These are phyloP conservation scores for Hyphantria cunea DNA, from an alignment of 1,140 invertebrate species.

Conservation along the genomic window DNA sequence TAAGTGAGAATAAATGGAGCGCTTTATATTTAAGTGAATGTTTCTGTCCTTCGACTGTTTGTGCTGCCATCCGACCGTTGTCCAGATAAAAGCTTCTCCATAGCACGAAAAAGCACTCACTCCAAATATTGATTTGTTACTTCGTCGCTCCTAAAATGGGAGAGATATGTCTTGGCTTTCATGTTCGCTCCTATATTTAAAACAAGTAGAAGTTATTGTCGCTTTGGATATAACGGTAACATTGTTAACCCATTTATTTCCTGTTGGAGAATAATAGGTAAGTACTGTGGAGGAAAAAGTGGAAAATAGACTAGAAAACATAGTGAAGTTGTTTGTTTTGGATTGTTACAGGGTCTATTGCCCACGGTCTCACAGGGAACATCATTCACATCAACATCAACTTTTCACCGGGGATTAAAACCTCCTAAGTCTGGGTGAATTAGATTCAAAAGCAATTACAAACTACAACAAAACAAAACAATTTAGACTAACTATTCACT, in stretches of 20 bases:
- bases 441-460: too few species aligned
- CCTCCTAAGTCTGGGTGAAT: too few species aligned
- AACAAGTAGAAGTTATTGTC: slow-evolving; percentile 32
- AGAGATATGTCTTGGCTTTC: slow-evolving; percentile 52
- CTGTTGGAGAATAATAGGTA: not conserved
- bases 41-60: slow-evolving; percentile 75
- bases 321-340: too few species aligned
- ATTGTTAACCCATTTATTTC: slow-evolving; percentile 14
- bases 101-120: slow-evolving; percentile 82
- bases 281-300: too few species aligned
- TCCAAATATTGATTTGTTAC: slow-evolving; percentile 81
- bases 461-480: too few species aligned
- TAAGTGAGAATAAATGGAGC: slow-evolving; percentile 35
- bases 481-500: too few species aligned
- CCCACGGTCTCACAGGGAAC: too few species aligned
- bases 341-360: too few species aligned
- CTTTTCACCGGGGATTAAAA: too few species aligned
- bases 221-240: slow-evolving; percentile 16
- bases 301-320: too few species aligned
- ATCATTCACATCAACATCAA: too few species aligned
- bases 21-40: slow-evolving; percentile 74
- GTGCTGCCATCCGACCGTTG: slow-evolving; percentile 71
- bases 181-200: slow-evolving; percentile 33
- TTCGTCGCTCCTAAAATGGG: slow-evolving; percentile 70
- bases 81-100: slow-evolving; percentile 81